These are phyloP conservation scores for Gasterosteus aculeatus DNA, from an alignment of 2,113 vertebrate species.

Conservation along the genomic window DNA sequence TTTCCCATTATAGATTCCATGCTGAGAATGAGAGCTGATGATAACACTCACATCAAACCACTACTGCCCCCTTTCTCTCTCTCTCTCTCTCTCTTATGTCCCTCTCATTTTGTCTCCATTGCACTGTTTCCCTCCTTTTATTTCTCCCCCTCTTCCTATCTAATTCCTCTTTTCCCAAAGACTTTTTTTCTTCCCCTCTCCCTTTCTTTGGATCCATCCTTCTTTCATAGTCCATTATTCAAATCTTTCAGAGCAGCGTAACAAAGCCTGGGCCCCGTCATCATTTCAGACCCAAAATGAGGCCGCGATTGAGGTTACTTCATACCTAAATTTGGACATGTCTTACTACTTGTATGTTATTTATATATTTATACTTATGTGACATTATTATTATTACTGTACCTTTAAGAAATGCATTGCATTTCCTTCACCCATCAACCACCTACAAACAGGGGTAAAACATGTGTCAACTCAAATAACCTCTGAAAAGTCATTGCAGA, in stretches of 20 bases:
- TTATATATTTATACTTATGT: constrained; percentile 2
- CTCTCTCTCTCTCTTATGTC: constrained; percentile 41
- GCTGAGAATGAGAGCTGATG: constrained; percentile 84
- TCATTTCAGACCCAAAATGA: constrained; percentile 54
- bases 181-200: constrained; percentile 55
- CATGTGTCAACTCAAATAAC: not conserved
- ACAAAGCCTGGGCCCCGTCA: constrained; percentile 59
- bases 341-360: not conserved
- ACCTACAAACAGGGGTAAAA: not conserved
- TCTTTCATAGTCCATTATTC: constrained; percentile 72
- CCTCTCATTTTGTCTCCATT: constrained; percentile 68
- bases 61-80: constrained; percentile 63
- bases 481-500: constrained; percentile 36
- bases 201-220: constrained; percentile 62
- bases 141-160: constrained; percentile 68
- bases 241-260: constrained; percentile 67
- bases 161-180: constrained; percentile 61
- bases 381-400: not conserved
- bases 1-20: constrained; percentile 87
- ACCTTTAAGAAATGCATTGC: constrained; percentile 3
- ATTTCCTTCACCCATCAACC: not conserved
- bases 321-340: constrained; percentile 18
- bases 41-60: constrained; percentile 80
- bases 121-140: constrained; percentile 63
- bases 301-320: constrained; percentile 51